A percentile compares a stretch with the other conserved stretches of the same genome.
Evolutionary conservation across 2,888 invertebrate species (phyloP).

Genomic region (Lasioglossum figueresi): DNA sequence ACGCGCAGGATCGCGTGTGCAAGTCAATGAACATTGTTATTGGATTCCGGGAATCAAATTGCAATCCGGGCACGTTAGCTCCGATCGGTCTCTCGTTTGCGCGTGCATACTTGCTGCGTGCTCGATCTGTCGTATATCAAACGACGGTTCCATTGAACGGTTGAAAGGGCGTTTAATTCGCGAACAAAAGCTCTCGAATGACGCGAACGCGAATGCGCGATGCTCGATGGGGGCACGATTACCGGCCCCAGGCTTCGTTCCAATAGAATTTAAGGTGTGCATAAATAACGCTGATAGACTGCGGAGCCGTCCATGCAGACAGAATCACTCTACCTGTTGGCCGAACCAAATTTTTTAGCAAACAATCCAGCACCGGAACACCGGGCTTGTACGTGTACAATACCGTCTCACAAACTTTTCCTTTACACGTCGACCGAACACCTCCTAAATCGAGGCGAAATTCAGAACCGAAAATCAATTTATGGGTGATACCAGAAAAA

Average conservation of each 20-base stretch:
- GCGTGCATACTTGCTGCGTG: constrained; percentile 46
- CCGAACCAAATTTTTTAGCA: constrained; percentile 40
- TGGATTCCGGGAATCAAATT: constrained; percentile 55
- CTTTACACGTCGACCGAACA: neutral
- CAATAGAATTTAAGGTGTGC: constrained; percentile 71
- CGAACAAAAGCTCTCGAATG: constrained; percentile 66
- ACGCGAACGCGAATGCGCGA: neutral
- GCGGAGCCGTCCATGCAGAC: constrained; percentile 18
- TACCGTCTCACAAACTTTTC: neutral
- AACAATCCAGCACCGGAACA: constrained; percentile 23
- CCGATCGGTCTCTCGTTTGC: constrained; percentile 43
- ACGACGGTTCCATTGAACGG: constrained; percentile 64
- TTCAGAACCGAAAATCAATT: neutral
- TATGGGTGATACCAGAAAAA: neutral
- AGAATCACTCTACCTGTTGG: constrained; percentile 58
- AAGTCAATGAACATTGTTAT: constrained; percentile 51
- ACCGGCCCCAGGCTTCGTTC: constrained; percentile 48
- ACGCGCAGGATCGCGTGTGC: neutral
- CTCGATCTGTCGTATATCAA: constrained; percentile 74
- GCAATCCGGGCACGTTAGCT: constrained; percentile 50
- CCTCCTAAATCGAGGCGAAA: neutral
- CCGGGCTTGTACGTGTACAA: neutral
- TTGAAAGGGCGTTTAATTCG: constrained; percentile 69
- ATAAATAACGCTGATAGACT: constrained; percentile 69
- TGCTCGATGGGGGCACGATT: neutral